phyloP scores from a whole-genome alignment of 2,888 invertebrate species.

The Calameuta pallipes region DNA sequence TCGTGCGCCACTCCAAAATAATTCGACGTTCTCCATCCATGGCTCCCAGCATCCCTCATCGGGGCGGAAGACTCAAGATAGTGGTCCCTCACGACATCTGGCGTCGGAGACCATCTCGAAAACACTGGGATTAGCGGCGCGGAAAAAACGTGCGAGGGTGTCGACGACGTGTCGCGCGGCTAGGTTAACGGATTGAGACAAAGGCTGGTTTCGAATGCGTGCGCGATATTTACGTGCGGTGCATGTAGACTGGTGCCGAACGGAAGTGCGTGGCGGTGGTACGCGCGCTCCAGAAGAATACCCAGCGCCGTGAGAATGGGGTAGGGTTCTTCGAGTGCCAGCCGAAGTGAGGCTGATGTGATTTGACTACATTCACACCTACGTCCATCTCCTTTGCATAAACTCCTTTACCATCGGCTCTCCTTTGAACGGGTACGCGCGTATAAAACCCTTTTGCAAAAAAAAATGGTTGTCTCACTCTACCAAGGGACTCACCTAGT shows the following conservation, averaged over 20 bases:
- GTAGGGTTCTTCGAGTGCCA: conserved; percentile 8
- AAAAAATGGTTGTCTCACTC: neutral
- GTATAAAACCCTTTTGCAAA: neutral
- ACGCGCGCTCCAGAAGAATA: conserved; percentile 29
- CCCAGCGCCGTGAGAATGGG: conserved; percentile 36
- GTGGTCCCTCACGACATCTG: neutral
- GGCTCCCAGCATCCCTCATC: neutral
- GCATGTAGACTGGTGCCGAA: conserved; percentile 29
- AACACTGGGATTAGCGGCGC: neutral
- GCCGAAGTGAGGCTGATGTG: conserved; percentile 53
- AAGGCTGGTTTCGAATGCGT: conserved; percentile 1
- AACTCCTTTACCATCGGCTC: neutral
- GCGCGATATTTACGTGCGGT: neutral
- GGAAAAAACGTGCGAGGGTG: neutral
- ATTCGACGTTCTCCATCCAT: neutral
- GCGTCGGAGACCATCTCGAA: neutral
- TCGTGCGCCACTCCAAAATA: neutral
- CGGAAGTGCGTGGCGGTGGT: conserved; percentile 48
- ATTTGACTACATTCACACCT: conserved; percentile 63
- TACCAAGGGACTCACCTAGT: neutral
- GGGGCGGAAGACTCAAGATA: neutral
- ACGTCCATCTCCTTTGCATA: conserved; percentile 28
- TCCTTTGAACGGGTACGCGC: neutral
- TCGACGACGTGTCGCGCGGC: neutral
- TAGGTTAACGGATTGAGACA: neutral